phyloP scores from a whole-genome alignment of 2,888 invertebrate species.

The Plebejus melissa region DNA sequence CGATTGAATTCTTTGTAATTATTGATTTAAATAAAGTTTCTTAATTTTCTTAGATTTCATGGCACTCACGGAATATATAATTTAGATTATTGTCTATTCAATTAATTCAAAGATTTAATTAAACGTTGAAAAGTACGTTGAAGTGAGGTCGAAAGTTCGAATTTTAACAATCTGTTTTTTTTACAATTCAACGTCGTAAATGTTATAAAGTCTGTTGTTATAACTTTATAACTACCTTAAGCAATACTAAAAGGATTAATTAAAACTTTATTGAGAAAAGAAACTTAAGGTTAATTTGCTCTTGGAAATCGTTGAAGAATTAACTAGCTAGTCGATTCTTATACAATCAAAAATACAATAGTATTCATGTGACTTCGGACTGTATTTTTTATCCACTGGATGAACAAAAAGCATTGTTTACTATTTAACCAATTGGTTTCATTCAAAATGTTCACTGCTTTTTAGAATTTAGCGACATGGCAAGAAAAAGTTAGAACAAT shows the following conservation, averaged over 20 bases:
- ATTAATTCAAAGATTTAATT: not conserved
- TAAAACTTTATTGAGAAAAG: conserved; percentile 9
- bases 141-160: conserved; percentile 10
- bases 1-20: too few relatives aligned
- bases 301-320: not conserved
- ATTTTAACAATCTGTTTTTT: not conserved
- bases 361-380: not conserved
- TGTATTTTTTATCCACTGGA: not conserved
- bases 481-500: too few relatives aligned
- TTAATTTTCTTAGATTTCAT: not conserved
- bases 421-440: too few relatives aligned
- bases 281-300: conserved; percentile 4
- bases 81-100: not conserved
- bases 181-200: not conserved
- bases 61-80: not conserved
- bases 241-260: conserved; percentile 2
- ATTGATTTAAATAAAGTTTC: not conserved
- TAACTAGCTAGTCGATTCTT: not conserved
- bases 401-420: too few relatives aligned
- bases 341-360: not conserved
- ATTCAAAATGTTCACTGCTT: too few relatives aligned
- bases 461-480: too few relatives aligned
- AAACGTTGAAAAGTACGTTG: not conserved
- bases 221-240: conserved; percentile 6
- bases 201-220: conserved; percentile 6